A percentile compares a stretch with the other conserved stretches of the same genome.
Conservation (phyloP, 2,888 invertebrate species). For the Scaptomyza polygonia region DNA sequence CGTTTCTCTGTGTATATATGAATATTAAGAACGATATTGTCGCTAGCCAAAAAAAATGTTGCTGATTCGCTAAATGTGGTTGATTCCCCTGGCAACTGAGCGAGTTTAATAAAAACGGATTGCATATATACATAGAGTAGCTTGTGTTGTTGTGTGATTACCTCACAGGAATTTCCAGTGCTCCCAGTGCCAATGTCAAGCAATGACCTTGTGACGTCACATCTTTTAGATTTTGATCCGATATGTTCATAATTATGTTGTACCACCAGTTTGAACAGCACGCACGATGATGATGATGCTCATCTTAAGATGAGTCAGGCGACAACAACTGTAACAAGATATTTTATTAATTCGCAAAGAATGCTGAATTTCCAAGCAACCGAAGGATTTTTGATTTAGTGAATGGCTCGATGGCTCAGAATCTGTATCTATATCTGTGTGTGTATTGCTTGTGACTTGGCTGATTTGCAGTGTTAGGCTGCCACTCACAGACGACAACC, state of each 20-base stretch:
- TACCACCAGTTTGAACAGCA: slow-evolving; percentile 41
- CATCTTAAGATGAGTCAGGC: slow-evolving; percentile 41
- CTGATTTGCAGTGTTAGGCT: slow-evolving; percentile 42
- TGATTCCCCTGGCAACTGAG: slow-evolving; percentile 50
- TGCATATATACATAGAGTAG: slow-evolving; percentile 2
- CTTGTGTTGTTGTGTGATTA: slow-evolving; percentile 39
- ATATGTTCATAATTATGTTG: slow-evolving; percentile 17
- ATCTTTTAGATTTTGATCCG: slow-evolving; percentile 22
- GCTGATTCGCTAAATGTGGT: slow-evolving; percentile 23
- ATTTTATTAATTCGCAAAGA: slow-evolving; percentile 32
- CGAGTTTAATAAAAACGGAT: slow-evolving; percentile 33
- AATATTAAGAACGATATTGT: slow-evolving; percentile 37
- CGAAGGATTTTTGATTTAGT: slow-evolving; percentile 14
- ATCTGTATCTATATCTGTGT: slow-evolving; percentile 13
- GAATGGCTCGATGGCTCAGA: slow-evolving; percentile 18
- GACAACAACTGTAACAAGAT: slow-evolving; percentile 22
- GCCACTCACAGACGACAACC: slow-evolving; percentile 45
- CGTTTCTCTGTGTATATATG: slow-evolving; percentile 2
- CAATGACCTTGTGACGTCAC: slow-evolving; percentile 71
- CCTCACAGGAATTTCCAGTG: slow-evolving; percentile 69
- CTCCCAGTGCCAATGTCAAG: slow-evolving; percentile 49
- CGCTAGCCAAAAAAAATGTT: slow-evolving; percentile 50
- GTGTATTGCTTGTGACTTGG: slow-evolving; percentile 19
- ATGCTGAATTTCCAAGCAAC: slow-evolving; percentile 26
- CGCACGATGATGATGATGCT: slow-evolving; percentile 23